phyloP scores from a whole-genome alignment of 2,888 invertebrate genomes.

The Teleogryllus oceanicus region DNA sequence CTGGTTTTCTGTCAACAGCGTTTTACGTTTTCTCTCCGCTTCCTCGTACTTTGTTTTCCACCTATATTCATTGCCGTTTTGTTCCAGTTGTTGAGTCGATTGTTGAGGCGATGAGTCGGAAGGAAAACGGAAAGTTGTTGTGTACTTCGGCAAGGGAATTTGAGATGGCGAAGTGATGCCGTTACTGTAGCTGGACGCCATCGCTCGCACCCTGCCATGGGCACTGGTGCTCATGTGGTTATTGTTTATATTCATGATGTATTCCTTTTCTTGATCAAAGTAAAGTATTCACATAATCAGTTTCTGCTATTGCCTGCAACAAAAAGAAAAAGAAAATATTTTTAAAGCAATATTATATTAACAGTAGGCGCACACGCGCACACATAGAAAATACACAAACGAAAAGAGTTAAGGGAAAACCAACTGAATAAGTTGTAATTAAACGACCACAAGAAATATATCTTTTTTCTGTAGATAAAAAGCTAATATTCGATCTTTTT shows the following conservation, averaged over 20 bases:
- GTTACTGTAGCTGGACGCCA: neutral
- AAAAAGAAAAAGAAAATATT: too few species aligned
- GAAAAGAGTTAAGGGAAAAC: too few species aligned
- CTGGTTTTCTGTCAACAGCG: slow-evolving; percentile 64
- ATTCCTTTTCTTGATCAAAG: too few species aligned
- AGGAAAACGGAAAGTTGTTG: neutral
- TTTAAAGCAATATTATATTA: too few species aligned
- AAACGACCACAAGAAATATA: too few species aligned
- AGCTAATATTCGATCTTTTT: too few species aligned
- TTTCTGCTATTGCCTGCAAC: too few species aligned
- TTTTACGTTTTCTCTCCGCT: slow-evolving; percentile 64
- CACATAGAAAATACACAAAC: too few species aligned
- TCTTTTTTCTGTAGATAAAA: too few species aligned
- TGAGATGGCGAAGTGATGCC: neutral
- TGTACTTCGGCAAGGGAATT: neutral
- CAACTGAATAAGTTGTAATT: too few species aligned
- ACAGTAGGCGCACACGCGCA: too few species aligned
- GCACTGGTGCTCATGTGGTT: neutral
- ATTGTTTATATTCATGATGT: neutral
- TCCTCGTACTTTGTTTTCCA: slow-evolving; percentile 72
- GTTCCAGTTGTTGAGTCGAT: neutral
- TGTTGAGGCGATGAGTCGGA: neutral
- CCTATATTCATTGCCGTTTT: slow-evolving; percentile 42
- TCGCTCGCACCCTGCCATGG: neutral
- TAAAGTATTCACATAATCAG: too few species aligned